A percentile compares a stretch with the other conserved stretches of the same genome.
Evolutionary conservation across 1,140 invertebrate species (phyloP).

Genomic region (Himalopsyche phryganea): DNA sequence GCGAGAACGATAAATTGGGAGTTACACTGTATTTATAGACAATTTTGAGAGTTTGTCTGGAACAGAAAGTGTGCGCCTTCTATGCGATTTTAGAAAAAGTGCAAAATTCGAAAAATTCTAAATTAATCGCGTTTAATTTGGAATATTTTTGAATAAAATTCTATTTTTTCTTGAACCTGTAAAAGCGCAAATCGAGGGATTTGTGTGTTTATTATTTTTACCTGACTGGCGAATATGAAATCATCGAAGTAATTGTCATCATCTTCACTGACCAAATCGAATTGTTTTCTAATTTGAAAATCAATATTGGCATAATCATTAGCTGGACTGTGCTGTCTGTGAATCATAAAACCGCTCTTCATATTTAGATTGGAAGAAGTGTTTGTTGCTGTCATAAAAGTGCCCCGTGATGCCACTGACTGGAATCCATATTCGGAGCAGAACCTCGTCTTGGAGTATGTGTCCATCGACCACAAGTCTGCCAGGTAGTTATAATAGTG

Average conservation of each 20-base stretch:
- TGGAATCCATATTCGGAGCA: conserved; percentile 95
- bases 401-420: conserved; percentile 71
- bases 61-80: no score
- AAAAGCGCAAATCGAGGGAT: no score
- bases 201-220: no score
- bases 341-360: conserved; percentile 60
- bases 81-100: no score
- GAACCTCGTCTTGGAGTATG: conserved; percentile 80
- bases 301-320: conserved; percentile 62
- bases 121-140: no score
- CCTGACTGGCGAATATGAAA: conserved; percentile 73
- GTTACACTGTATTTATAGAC: no score
- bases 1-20: no score
- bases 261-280: conserved; percentile 54
- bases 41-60: no score
- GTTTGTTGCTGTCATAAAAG: conserved; percentile 57
- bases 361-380: conserved; percentile 58
- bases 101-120: no score
- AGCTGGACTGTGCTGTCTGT: conserved; percentile 78
- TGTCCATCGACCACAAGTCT: conserved; percentile 76
- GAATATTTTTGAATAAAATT: no score
- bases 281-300: conserved; percentile 57
- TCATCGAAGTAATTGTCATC: conserved; percentile 53
- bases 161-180: no score
- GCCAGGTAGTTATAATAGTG: conserved; percentile 89